These are phyloP conservation scores for Tipula vernalis DNA, from an alignment of 2,888 invertebrate species.

Conservation along the genomic window DNA sequence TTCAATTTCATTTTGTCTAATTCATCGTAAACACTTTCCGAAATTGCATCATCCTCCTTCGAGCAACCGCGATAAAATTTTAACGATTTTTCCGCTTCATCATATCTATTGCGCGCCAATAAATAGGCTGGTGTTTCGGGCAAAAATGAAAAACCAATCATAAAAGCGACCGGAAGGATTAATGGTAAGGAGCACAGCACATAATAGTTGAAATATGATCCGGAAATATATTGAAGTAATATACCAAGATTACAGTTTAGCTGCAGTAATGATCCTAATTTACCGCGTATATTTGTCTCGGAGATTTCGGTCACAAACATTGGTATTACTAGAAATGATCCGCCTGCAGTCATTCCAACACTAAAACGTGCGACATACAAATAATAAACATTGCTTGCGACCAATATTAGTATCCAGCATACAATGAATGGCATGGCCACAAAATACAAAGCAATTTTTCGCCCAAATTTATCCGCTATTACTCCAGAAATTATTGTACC, in stretches of 20 bases:
- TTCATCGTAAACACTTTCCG: not conserved
- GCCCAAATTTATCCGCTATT: conserved; percentile 13
- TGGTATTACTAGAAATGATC: conserved; percentile 13
- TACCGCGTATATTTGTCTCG: conserved; percentile 13
- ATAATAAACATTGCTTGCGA: not conserved
- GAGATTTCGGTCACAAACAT: conserved; percentile 15
- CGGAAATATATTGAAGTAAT: conserved; percentile 23
- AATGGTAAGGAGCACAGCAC: conserved; percentile 25
- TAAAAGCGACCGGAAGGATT: conserved; percentile 22
- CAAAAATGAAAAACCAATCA: conserved; percentile 25
- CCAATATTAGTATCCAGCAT: not conserved
- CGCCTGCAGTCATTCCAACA: conserved; percentile 13
- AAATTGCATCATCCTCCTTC: not conserved
- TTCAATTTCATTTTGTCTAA: not conserved
- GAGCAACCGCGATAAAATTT: not conserved
- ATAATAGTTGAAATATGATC: not conserved
- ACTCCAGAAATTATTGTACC: conserved; percentile 14
- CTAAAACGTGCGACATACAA: conserved; percentile 13
- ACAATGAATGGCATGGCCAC: conserved; percentile 14
- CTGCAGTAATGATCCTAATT: conserved; percentile 17
- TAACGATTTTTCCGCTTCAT: not conserved
- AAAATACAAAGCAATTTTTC: conserved; percentile 12
- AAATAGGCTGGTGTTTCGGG: conserved; percentile 29
- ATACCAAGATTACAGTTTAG: conserved; percentile 26
- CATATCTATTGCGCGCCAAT: not conserved